Evolutionary conservation across 2,113 vertebrate genomes (phyloP).

Genomic region (Caranx melampygus): DNA sequence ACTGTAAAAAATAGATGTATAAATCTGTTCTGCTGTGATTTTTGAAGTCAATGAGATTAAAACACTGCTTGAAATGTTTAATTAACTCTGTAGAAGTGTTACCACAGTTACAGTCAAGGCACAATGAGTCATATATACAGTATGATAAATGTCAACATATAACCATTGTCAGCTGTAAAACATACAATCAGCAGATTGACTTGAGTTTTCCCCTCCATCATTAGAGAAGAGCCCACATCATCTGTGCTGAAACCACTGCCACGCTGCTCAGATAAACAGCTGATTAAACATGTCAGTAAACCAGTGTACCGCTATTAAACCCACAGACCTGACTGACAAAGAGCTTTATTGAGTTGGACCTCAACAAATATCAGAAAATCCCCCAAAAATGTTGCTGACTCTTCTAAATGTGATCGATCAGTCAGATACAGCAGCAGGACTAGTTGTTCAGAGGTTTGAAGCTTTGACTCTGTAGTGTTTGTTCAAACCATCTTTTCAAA

Average conservation of each 20-base stretch:
- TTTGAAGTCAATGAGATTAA: background rate
- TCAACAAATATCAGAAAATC: conserved; percentile 11
- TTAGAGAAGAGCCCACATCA: no score
- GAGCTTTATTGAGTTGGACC: background rate
- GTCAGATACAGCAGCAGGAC: conserved; percentile 4
- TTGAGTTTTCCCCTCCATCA: no score
- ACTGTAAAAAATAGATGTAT: background rate
- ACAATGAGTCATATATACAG: background rate
- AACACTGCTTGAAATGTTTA: background rate
- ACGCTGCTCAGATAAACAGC: background rate
- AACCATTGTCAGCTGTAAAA: background rate
- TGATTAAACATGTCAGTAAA: background rate
- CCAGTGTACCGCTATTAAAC: background rate
- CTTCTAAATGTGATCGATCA: conserved; percentile 8
- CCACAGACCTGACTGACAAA: background rate
- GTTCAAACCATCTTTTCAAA: conserved; percentile 46
- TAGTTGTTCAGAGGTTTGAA: conserved; percentile 26
- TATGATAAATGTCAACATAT: background rate
- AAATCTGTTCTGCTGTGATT: background rate
- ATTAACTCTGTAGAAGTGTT: background rate
- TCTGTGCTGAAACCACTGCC: no score
- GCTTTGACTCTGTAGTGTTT: conserved; percentile 40
- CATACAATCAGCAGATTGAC: no score
- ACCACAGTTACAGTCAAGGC: background rate
- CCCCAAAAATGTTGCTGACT: background rate